Evolutionary conservation across 2,113 vertebrate genomes (phyloP), one percentile per base, ranked within the genome.

Genomic region (Dermatemys mawii): DNA sequence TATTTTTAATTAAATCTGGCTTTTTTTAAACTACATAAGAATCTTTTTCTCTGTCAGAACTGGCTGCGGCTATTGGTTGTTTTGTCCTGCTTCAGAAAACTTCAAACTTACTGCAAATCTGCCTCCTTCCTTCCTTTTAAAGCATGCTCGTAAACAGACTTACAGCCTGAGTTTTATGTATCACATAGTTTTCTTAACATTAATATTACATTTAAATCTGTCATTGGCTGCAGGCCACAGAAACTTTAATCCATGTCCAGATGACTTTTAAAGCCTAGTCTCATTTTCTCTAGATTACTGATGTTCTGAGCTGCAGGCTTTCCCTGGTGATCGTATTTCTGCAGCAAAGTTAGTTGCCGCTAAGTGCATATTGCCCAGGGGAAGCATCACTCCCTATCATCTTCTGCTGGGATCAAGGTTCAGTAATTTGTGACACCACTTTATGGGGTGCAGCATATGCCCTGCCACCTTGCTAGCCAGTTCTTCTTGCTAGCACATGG

Each of bases 1-100:
- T 93, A 90, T 90, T 96, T 89, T 97, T 86, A 79, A 97, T 95
- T 95, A 92, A 95, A 93, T 85, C 55, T 87, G 90, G 49, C 49
- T 92, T 90, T 87, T 51, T 35, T 17, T 55, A 11, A 70, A 84
- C 38, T 83, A 44, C 91, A 51, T 76, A 38, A 41, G n/a, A 88
- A 67, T 93, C 92, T 85, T 26, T 81, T 51, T 85, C 50, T 53
- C 57, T 93, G 57, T 51, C 86, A 80, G 86, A 93, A 60, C 46
- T 38, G 41, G 32, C 83, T 93, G 41, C 38, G 44, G 81, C 53
- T 91, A 57, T 92, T 94, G 48, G 41, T 84, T 90, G 29, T 17
- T 46, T 67, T 89, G 51, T 89, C 3, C 29, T 81, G 73, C 57
- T 93, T 89, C 73, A 82, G 19, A 87, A 95, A 84, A 93, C 11